Conservation (phyloP, 2,113 vertebrate species). For the Phrynosoma blainvillii region DNA sequence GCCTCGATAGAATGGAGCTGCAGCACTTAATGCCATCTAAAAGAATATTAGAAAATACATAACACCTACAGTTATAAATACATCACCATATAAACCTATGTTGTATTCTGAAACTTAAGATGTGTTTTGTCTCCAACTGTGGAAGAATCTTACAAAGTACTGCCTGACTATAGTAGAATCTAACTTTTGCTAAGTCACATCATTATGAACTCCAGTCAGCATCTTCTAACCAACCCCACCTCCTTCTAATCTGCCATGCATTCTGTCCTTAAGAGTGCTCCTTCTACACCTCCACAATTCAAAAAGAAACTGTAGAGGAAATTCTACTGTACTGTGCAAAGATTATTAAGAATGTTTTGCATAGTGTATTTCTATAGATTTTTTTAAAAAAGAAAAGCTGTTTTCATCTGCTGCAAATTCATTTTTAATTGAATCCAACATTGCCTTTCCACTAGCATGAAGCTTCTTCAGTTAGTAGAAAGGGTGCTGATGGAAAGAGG, state of each 20-base stretch:
- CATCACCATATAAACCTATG: not conserved
- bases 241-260: not conserved
- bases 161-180: not conserved
- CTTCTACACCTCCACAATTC: not conserved
- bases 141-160: not conserved
- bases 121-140: not conserved
- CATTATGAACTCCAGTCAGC: not conserved
- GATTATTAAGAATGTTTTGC: not conserved
- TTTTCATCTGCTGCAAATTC: not conserved
- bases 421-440: not conserved
- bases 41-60: constrained; percentile 43
- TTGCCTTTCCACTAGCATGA: not conserved
- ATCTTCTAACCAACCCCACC: not conserved
- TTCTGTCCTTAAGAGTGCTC: not conserved
- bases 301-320: not conserved
- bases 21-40: constrained; percentile 97
- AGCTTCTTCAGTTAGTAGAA: not conserved
- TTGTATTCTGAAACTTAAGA: not conserved
- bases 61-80: constrained; percentile 12
- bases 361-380: not conserved
- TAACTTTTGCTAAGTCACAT: not conserved
- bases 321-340: rapidly evolving
- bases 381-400: no score
- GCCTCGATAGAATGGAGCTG: constrained; percentile 96
- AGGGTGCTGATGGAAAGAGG: not conserved